Base-by-base conservation (phyloP, 2,888 invertebrate species). In the Hyppa rectilinea region DNA sequence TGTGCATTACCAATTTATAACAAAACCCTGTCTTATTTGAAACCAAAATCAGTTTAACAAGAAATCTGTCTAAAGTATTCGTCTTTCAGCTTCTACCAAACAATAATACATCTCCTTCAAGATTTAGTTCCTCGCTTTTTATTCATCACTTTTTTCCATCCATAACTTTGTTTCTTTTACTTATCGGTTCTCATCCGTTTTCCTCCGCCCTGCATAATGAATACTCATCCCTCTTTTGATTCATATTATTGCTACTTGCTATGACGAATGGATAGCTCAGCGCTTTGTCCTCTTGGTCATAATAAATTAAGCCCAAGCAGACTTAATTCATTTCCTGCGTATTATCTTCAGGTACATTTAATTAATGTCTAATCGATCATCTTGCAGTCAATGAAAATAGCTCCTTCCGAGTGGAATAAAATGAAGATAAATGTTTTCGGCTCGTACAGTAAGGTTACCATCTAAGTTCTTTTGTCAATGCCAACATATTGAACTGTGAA, bases 101-200 rank as follows among this genome's bases (percentile, higher is more conserved):
- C 58, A 69, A 49, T 31, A 67, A 64, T 53, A 58, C 5, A 38
- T 62, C 43, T 65, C 7, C 50, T 64, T 66, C 53, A 74, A 43
- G 58, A 52, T 43, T 55, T n/a, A 60, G 20, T 50, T 65, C 9
- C 1, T 52, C 38, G 23, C 34, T 60, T 68, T 47, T 66, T 81
- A 71, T 81, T 65, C 66, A 66, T 53, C 29, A 17, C 17, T 31
- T 45, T 31, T 26, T 29, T 52, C 31, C 14, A 31, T 23, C 34
- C 49, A 74, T 65, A 80, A 74, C 40, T 73, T 67, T 65, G 36
- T 61, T 65, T 65, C 59, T 58, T 36, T 38, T 36, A 60, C 29
- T 63, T 69, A 74, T 74, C 43, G 70, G 12, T 26, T 45, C 9
- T 31, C 43, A 52, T 59, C 40, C 40, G 63, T 78, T 65, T 74